Conservation (phyloP, 1,140 invertebrate genomes). For the Tribolium madens region DNA sequence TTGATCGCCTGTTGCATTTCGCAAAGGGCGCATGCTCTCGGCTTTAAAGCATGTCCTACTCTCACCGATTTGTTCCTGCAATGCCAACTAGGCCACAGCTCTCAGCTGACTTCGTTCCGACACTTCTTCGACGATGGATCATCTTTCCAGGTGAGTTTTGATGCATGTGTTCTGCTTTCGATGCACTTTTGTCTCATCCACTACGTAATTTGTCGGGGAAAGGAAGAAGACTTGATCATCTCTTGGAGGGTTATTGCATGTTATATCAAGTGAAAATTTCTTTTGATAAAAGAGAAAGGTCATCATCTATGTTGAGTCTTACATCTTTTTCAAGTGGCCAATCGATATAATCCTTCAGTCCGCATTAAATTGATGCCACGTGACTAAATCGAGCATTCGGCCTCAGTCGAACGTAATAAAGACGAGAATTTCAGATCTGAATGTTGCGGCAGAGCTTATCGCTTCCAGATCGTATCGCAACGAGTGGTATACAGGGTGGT, state of each 20-base stretch:
- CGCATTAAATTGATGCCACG: slow-evolving; percentile 47
- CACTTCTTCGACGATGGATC: slow-evolving; percentile 25
- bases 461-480: not conserved
- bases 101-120: slow-evolving; percentile 47
- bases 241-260: not conserved
- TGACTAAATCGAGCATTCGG: slow-evolving; percentile 40
- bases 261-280: not conserved
- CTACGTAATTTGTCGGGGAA: not conserved
- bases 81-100: slow-evolving; percentile 52
- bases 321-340: slow-evolving; percentile 46
- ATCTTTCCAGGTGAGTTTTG: not conserved
- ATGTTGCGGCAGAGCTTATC: slow-evolving; percentile 33
- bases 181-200: not conserved
- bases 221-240: not conserved
- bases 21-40: slow-evolving; percentile 44
- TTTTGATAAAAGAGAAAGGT: not conserved
- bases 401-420: slow-evolving; percentile 36
- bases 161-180: not conserved
- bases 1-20: slow-evolving; percentile 58
- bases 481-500: slow-evolving; percentile 1
- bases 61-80: slow-evolving; percentile 51
- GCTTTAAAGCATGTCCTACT: slow-evolving; percentile 52
- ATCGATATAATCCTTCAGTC: slow-evolving; percentile 49
- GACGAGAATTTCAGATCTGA: slow-evolving; percentile 33
- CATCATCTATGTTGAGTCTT: slow-evolving; percentile 1